Evolutionary conservation across 1,140 invertebrate genomes (phyloP), one percentile per base, ranked within the genome.

Genomic region (Penaeus indicus): DNA sequence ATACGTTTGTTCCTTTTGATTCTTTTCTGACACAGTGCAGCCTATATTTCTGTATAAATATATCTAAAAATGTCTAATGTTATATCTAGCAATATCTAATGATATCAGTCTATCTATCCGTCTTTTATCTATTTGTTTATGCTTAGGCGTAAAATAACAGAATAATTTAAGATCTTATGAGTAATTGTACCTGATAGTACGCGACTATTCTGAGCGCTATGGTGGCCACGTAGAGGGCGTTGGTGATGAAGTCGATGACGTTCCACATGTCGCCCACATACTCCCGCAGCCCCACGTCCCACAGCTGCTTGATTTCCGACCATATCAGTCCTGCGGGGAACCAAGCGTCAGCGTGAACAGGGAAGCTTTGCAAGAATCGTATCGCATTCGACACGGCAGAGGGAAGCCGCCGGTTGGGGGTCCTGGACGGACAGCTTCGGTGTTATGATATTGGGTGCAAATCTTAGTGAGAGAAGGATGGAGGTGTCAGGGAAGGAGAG

Each of bases 191-290:
- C 95, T 97, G 96, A 92, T 96, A 96, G 93, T 98, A 98, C 18
- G 98, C 97, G 13, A 99, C 97, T 22, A 99, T 94, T 80, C 98
- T 94, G 47, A 99, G 94, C 4, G 97, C 97, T 54, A 99, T 96
- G 0, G 98, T 99, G 72, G 98, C 98, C 77, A 99, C 97, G 93
- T 99, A 99, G 22, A 99, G 93, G 8, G 98, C 98, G 93, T 99
- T 99, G 27, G 98, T 99, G 84, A 99, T 97, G 93, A 99, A 99
- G 94, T 99, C 98, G 89, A 99, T 97, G 80, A 99, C 98, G 93
- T 99, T 99, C 98, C 98, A 99, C 98, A 99, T 99, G 93, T 99
- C 98, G 91, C 97, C 96, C 62, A 97, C 95, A 92, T 99, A 99
- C 92, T 99, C 98, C 91, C 97, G 96, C 38, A 99, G 94, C 0